These are phyloP conservation scores for Hucho hucho DNA, from an alignment of 2,113 vertebrate genomes.

Conservation along the genomic window DNA sequence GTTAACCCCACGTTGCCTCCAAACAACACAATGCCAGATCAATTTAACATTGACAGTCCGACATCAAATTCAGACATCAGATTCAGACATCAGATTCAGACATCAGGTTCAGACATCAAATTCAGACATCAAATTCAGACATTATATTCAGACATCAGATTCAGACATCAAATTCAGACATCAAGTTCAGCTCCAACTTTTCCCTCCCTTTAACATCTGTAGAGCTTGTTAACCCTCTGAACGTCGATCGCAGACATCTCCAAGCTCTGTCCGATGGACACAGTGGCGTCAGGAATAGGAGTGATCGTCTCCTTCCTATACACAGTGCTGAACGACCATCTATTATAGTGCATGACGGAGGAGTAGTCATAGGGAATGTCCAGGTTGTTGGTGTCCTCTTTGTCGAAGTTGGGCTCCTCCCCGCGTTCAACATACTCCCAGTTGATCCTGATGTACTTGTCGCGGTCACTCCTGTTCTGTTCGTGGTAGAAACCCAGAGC, in stretches of 20 bases:
- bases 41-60: not conserved
- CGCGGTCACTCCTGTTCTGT: conserved; percentile 46
- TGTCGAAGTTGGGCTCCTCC: not conserved
- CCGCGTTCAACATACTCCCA: conserved; percentile 37
- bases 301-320: conserved; percentile 33
- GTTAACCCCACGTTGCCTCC: not conserved
- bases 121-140: no score
- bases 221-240: conserved; percentile 58
- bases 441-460: conserved; percentile 35
- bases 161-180: no score
- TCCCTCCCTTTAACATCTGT: conserved; percentile 40
- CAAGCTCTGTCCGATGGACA: conserved; percentile 37
- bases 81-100: no score
- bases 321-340: conserved; percentile 32
- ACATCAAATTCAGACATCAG: not conserved
- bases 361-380: conserved; percentile 1
- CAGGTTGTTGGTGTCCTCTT: conserved; percentile 2
- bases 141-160: no score
- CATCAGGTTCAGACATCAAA: no score
- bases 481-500: conserved; percentile 46
- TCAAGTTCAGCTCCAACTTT: not conserved
- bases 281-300: conserved; percentile 42
- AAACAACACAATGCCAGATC: not conserved
- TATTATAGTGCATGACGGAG: not conserved
- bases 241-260: conserved; percentile 39